A percentile compares a stretch with the other conserved stretches of the same genome.
These are phyloP conservation scores for Exocentrus adspersus DNA, from an alignment of 2,888 invertebrate genomes.

Conservation along the genomic window DNA sequence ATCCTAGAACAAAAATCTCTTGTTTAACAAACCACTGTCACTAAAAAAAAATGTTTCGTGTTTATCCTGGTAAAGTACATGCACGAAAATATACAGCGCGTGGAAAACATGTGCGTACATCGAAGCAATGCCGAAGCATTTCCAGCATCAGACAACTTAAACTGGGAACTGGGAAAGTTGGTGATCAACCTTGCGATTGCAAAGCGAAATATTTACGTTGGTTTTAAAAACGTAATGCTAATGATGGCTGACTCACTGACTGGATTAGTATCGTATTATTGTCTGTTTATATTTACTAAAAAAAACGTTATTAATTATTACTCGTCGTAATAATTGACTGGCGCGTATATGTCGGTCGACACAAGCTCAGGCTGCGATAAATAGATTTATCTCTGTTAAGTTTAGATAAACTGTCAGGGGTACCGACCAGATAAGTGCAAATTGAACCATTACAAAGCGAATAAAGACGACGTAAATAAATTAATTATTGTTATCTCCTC, in stretches of 20 bases:
- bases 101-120: too few relatives aligned
- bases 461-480: too few relatives aligned
- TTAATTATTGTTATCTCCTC: too few relatives aligned
- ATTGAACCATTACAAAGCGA: too few relatives aligned
- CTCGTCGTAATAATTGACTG: background rate
- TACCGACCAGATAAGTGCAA: too few relatives aligned
- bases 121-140: background rate
- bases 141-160: background rate
- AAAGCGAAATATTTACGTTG: conserved; percentile 8
- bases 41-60: too few relatives aligned
- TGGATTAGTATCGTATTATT: too few relatives aligned
- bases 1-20: background rate
- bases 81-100: too few relatives aligned
- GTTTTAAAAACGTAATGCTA: conserved; percentile 4
- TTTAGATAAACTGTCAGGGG: background rate
- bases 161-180: background rate
- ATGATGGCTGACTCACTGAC: conserved; percentile 4
- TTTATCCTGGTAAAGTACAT: too few relatives aligned
- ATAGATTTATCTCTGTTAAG: conserved; percentile 8
- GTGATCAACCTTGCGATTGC: background rate
- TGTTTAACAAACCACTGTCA: background rate
- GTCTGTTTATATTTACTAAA: conserved; percentile 3
- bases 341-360: too few relatives aligned
- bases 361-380: background rate
- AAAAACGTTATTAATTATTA: conserved; percentile 12